These are phyloP conservation scores for Neocrepidodera transversa DNA, from an alignment of 2,888 invertebrate species.

Conservation along the genomic window DNA sequence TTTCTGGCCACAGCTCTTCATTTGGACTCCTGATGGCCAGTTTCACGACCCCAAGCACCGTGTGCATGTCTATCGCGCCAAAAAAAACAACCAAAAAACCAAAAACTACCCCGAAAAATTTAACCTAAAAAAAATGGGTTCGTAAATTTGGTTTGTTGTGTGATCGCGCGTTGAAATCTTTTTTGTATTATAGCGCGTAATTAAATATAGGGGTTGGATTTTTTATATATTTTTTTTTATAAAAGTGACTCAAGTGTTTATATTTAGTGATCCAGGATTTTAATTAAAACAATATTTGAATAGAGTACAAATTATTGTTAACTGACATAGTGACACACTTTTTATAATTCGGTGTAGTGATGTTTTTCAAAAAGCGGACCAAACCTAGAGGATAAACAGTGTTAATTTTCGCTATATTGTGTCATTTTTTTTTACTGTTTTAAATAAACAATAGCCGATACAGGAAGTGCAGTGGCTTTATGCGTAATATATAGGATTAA, in stretches of 20 bases:
- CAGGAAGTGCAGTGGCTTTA: slow-evolving; percentile 27
- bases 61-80: slow-evolving; percentile 45
- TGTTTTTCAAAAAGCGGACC: slow-evolving; percentile 49
- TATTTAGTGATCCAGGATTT: neutral
- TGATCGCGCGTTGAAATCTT: neutral
- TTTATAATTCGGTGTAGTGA: slow-evolving; percentile 40
- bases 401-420: slow-evolving; percentile 12
- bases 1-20: slow-evolving; percentile 46
- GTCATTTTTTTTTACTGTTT: slow-evolving; percentile 19
- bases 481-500: neutral
- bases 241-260: neutral
- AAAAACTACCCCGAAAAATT: slow-evolving; percentile 9
- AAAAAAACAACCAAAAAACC: slow-evolving; percentile 25
- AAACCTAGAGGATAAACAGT: slow-evolving; percentile 48
- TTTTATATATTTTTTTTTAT: neutral
- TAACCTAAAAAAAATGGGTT: neutral
- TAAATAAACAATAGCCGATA: slow-evolving; percentile 14
- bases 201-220: neutral
- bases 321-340: slow-evolving; percentile 55
- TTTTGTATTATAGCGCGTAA: neutral
- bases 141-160: neutral
- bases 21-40: slow-evolving; percentile 57
- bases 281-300: neutral
- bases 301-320: neutral
- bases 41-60: slow-evolving; percentile 52